A percentile compares a stretch with the other conserved stretches of the same genome.
Evolutionary conservation across 2,113 vertebrate species (phyloP).

Genomic region (Gallinago paraguaiae): DNA sequence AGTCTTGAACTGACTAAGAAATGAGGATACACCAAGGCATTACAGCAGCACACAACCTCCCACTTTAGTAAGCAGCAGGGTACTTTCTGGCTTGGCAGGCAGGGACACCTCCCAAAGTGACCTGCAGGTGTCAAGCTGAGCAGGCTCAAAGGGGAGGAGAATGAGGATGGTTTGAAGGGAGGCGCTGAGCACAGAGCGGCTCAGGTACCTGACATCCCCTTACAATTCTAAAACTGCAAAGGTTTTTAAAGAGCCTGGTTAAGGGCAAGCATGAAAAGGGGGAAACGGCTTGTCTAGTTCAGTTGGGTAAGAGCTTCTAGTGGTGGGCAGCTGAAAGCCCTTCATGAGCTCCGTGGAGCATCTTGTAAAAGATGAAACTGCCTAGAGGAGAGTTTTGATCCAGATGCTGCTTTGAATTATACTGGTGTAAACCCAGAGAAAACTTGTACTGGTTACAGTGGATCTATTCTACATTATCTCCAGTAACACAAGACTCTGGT

Average conservation of each 20-base stretch:
- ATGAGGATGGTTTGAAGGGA: background rate
- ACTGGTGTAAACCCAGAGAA: background rate
- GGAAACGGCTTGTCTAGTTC: background rate
- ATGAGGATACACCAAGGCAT: conserved; percentile 75
- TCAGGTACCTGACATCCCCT: background rate
- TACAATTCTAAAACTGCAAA: background rate
- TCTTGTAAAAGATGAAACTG: background rate
- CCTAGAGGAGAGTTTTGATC: background rate
- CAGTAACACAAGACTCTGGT: background rate
- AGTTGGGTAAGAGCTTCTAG: background rate
- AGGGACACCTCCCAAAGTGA: background rate
- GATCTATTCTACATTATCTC: background rate
- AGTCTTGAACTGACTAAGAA: conserved; percentile 69
- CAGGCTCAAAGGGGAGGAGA: background rate
- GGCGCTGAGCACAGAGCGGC: background rate
- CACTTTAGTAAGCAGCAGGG: conserved; percentile 24
- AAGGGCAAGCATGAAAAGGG: background rate
- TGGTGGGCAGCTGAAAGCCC: background rate
- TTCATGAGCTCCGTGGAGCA: background rate
- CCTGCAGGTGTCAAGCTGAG: background rate
- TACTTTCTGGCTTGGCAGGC: background rate
- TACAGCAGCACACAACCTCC: conserved; percentile 57
- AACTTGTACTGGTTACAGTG: background rate
- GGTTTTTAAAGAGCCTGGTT: background rate
- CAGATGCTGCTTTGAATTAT: background rate